Evolutionary conservation across 2,113 vertebrate species (phyloP).

Genomic region (Nannobrachium achirus): DNA sequence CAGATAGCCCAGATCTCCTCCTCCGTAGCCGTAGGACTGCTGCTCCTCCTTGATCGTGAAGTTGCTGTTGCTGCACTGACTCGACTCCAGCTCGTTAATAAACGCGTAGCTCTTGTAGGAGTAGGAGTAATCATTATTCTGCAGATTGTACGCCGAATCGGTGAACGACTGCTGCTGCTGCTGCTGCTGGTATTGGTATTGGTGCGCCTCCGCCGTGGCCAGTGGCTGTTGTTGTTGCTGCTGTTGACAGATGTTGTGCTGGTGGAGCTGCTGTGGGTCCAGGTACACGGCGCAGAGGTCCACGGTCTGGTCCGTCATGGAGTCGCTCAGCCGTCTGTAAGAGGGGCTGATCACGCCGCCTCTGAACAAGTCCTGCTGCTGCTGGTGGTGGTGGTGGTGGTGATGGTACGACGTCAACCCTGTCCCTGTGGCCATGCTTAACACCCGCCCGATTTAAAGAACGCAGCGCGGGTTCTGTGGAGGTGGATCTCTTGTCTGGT

Average conservation of each 20-base stretch:
- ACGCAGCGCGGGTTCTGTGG: constrained; percentile 84
- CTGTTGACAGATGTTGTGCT: constrained; percentile 39
- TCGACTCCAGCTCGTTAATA: constrained; percentile 81
- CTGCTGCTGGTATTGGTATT: constrained; percentile 75
- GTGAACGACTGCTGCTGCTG: constrained; percentile 78
- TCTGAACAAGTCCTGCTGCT: constrained; percentile 21
- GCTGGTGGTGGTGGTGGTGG: too few relatives aligned
- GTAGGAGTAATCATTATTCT: constrained; percentile 52
- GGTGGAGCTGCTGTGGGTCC: constrained; percentile 83
- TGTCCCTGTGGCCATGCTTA: constrained; percentile 89
- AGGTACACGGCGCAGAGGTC: constrained; percentile 94
- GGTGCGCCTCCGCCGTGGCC: constrained; percentile 13
- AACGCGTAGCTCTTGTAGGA: constrained; percentile 89
- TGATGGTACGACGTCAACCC: too few relatives aligned
- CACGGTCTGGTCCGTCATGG: constrained; percentile 90
- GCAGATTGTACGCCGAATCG: constrained; percentile 69
- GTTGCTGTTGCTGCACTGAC: constrained; percentile 79
- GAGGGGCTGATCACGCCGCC: constrained; percentile 75
- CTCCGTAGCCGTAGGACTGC: constrained; percentile 76
- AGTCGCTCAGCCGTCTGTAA: constrained; percentile 85
- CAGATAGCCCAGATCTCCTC: constrained; percentile 85
- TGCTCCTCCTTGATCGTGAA: constrained; percentile 75
- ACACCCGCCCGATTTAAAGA: constrained; percentile 87
- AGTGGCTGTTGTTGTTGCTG: constrained; percentile 13
- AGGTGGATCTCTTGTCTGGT: constrained; percentile 47